phyloP scores from a whole-genome alignment of 2,113 vertebrate genomes.

The Chascanopsetta lugubris region DNA sequence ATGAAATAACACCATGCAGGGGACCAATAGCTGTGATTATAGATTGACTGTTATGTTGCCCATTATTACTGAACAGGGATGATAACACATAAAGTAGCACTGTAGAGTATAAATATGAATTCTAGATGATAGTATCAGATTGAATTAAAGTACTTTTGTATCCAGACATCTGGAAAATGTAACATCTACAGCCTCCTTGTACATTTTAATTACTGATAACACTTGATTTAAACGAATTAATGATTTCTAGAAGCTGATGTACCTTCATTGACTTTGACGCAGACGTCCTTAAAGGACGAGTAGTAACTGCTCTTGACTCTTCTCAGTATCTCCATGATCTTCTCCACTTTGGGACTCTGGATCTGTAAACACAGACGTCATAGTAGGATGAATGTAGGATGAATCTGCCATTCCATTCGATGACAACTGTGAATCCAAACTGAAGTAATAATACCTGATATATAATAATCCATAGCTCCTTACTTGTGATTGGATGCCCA shows the following conservation, averaged over 20 bases:
- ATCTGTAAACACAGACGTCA: slow-evolving; percentile 55
- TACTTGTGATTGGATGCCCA: slow-evolving; percentile 82
- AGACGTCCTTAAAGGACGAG: slow-evolving; percentile 70
- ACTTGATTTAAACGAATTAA: too few relatives aligned
- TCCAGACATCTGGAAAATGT: too few relatives aligned
- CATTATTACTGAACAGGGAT: not conserved
- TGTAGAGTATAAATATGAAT: not conserved
- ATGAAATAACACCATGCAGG: not conserved
- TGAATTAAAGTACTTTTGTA: too few relatives aligned
- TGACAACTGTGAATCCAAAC: not conserved
- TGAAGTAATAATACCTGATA: not conserved
- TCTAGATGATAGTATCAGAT: not conserved
- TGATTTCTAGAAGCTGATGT: slow-evolving; percentile 14
- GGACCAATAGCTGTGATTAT: not conserved
- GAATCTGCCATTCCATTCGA: not conserved
- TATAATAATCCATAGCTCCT: not conserved
- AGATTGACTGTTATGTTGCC: not conserved
- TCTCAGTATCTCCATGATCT: slow-evolving; percentile 74
- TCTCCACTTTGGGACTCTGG: slow-evolving; percentile 71
- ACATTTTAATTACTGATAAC: slow-evolving; percentile 1
- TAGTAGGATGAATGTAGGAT: not conserved
- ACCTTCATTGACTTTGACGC: slow-evolving; percentile 75
- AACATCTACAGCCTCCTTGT: not conserved
- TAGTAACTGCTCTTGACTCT: slow-evolving; percentile 78
- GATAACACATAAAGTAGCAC: not conserved